Base-by-base conservation (phyloP, 1,140 invertebrate species). In the Drosophila virilis region DNA sequence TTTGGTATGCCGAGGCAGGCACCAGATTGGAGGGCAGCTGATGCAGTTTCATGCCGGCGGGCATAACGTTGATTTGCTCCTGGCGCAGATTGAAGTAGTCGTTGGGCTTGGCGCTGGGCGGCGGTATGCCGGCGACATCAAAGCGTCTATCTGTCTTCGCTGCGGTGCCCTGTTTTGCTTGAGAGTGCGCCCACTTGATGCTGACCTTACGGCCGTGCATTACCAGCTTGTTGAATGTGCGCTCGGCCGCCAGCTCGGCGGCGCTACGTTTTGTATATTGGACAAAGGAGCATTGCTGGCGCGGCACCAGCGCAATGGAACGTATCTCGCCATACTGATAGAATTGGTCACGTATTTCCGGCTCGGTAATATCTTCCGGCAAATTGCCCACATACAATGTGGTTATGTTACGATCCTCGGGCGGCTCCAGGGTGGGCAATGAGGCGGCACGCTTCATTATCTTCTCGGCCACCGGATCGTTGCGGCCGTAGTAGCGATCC, bases 241-340 rank as follows among this genome's bases (percentile, higher is more conserved):
- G 97, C 88, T 99, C 98, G 3, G 98, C 98, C 9, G 98, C 98
- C 68, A 96, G 92, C 93, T 99, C 99, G 0, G 99, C 97, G 1
- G 98, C 96, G 52, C 94, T 93, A 67, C 99, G 94, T 35, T 96
- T 96, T 0, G 98, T 99, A 92, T 98, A 99, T 90, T 99, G 98
- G 6, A 99, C 96, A 92, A 99, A 99, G 0, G 98, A 98, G 94
- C 98, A 99, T 82, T 99, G 98, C 81, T 99, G 98, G 77, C 98
- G 96, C 0, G 95, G 95, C 2, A 99, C 97, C 76, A 99, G 94
- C 45, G 97, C 98, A 1, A 99, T 94, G 2, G 96, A 97, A 22
- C 99, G 95, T 59, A 99, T 99, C 93, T 99, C 99, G n/a, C 99
- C 99, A 93, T 97, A 99, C 92, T 99, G 98, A 93, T 99, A 99